phyloP scores from a whole-genome alignment of 2,888 invertebrate species.

The Ischnus inquisitorius region DNA sequence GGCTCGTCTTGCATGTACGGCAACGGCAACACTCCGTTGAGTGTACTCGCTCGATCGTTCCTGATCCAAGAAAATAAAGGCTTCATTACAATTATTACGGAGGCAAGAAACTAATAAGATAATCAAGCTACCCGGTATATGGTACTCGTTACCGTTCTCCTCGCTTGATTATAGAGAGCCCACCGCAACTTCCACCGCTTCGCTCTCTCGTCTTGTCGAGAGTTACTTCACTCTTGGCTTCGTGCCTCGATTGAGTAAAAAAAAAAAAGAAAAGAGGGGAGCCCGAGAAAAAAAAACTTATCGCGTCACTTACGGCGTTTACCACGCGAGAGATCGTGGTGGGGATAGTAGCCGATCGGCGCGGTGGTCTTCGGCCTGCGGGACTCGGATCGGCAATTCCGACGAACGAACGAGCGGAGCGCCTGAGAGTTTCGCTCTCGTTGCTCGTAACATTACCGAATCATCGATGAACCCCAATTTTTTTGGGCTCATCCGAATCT shows the following conservation, averaged over 20 bases:
- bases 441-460: not conserved
- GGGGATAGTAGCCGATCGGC: not conserved
- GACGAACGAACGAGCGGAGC: not conserved
- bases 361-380: not conserved
- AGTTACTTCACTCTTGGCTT: conserved; percentile 10
- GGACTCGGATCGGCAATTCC: no score
- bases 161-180: conserved; percentile 49
- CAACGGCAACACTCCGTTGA: not conserved
- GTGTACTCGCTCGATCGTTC: conserved; percentile 35
- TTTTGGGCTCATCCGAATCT: no score
- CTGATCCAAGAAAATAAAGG: conserved; percentile 49
- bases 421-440: not conserved
- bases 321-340: not conserved
- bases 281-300: conserved; percentile 1
- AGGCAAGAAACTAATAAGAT: conserved; percentile 60
- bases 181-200: conserved; percentile 40
- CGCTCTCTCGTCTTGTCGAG: conserved; percentile 21
- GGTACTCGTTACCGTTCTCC: conserved; percentile 47
- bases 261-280: not conserved
- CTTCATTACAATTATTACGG: conserved; percentile 56
- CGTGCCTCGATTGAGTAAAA: not conserved
- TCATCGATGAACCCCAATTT: no score
- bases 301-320: conserved; percentile 17
- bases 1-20: no score
- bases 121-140: conserved; percentile 40